A percentile compares a stretch with the other conserved stretches of the same genome.
Evolutionary conservation across 1,140 invertebrate genomes (phyloP).

Genomic region (Dinothrombium tinctorium): DNA sequence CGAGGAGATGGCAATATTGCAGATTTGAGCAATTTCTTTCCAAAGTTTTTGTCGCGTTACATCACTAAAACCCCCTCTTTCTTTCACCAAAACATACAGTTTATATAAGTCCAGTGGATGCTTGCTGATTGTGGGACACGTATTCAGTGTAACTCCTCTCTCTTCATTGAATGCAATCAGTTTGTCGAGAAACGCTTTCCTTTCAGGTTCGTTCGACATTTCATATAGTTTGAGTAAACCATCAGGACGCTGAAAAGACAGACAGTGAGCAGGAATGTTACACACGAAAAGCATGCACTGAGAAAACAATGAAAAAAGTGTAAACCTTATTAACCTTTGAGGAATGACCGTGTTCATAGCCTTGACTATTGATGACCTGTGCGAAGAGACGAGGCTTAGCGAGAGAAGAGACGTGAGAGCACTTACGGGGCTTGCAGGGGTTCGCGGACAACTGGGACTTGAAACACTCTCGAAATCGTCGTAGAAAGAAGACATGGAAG

Average conservation of each 20-base stretch:
- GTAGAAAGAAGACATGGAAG: constrained; percentile 44
- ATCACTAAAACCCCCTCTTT: constrained; percentile 88
- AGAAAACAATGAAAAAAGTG: too few relatives aligned
- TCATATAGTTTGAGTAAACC: constrained; percentile 17
- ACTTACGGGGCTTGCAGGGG: constrained; percentile 70
- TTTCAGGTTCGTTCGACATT: constrained; percentile 74
- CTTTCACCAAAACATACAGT: constrained; percentile 79
- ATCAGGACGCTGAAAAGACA: constrained; percentile 3
- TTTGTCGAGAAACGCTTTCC: constrained; percentile 70
- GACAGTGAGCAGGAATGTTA: too few relatives aligned
- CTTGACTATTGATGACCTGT: too few relatives aligned
- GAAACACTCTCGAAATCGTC: constrained; percentile 71
- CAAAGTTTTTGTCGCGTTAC: constrained; percentile 93
- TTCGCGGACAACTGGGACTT: constrained; percentile 45
- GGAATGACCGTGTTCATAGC: too few relatives aligned
- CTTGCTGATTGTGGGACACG: constrained; percentile 90
- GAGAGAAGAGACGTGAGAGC: too few relatives aligned
- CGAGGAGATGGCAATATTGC: constrained; percentile 45
- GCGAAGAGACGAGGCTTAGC: too few relatives aligned
- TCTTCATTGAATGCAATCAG: constrained; percentile 82
- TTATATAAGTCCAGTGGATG: constrained; percentile 90
- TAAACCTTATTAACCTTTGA: too few relatives aligned
- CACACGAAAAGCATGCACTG: too few relatives aligned
- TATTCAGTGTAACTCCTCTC: constrained; percentile 63
- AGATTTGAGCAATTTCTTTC: constrained; percentile 81